Base-by-base conservation (phyloP, 1,140 invertebrate species). In the Tetramorium alpestre region DNA sequence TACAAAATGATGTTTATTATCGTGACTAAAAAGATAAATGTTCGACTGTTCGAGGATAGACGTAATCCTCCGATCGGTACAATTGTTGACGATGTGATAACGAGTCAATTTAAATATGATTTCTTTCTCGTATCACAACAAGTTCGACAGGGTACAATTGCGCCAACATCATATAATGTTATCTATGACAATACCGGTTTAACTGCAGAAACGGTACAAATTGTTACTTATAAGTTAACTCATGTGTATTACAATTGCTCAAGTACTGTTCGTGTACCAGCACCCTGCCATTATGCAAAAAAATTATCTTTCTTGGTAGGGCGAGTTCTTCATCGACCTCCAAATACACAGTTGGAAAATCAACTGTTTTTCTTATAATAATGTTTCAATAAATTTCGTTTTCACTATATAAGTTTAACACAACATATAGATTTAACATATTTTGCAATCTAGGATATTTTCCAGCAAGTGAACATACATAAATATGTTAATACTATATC, bases 231-330 rank as follows among this genome's bases (percentile, higher is more conserved):
- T 90, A 98, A 98, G 93, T 94, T 98, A 91, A 97, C 96, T 0
- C 98, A 98, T 90, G 94, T 98, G 93, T 99, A 99, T 89, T 99
- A 97, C 92, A 99, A 99, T 94, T 98, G 97, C 96, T 95, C 95
- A 22, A 98, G 97, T 1, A 98, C 98, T 0, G 96, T 98, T 0
- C 94, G 97, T 8, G 98, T 98, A 0, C 98, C 98, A 0, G 97
- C 98, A 0, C 97, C 98, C 0, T 98, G 98, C 88, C 98, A 98
- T 93, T 98, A 98, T 91, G 97, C 98, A 2, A 98, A 98, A 90
- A 98, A 98, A 93, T 92, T 99, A 7, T 98, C 98, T 0, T 98
- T 97, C 89, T 94, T 98, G 0, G 96, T 97, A 8, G 97, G 97
- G 0, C 97, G 98, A 90, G 96, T 95, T 69, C 94, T 98, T 28